Conservation (phyloP, 1,140 invertebrate genomes). For the Micrasema longulum region DNA sequence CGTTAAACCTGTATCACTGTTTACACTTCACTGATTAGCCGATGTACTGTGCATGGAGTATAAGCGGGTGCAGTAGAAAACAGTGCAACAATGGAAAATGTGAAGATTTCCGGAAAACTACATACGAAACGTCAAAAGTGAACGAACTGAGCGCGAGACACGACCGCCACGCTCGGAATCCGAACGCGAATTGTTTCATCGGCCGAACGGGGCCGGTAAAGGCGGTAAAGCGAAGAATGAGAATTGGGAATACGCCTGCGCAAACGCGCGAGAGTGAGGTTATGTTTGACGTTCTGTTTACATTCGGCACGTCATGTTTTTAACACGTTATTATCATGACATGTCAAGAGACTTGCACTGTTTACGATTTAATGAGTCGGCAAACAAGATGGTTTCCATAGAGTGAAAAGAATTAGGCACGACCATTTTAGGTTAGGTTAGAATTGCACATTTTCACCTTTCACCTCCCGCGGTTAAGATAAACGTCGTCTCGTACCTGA, state of each 20-base stretch:
- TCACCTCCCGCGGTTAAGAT: constrained; percentile 25
- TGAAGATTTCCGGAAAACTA: constrained; percentile 19
- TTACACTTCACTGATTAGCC: constrained; percentile 13
- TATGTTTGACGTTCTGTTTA: constrained; percentile 19
- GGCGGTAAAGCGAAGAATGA: no score
- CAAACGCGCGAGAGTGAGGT: constrained; percentile 7
- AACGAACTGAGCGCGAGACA: not conserved
- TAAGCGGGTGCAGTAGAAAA: constrained; percentile 14
- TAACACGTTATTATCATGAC: no score
- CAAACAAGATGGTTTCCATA: not conserved
- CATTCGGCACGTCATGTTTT: not conserved
- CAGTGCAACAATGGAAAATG: constrained; percentile 28
- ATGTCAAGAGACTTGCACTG: no score
- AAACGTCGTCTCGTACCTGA: no score
- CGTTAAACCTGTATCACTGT: constrained; percentile 10
- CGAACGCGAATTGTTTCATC: constrained; percentile 8
- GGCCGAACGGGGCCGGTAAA: not conserved
- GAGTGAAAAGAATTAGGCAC: constrained; percentile 9
- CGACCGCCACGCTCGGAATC: constrained; percentile 17
- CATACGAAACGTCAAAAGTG: constrained; percentile 12
- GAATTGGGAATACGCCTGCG: not conserved
- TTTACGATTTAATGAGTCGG: no score
- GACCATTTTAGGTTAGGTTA: constrained; percentile 10
- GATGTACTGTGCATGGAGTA: not conserved
- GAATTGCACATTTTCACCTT: constrained; percentile 18